A percentile compares a stretch with the other conserved stretches of the same genome.
Conservation (phyloP, 2,113 vertebrate genomes). For the Corythornis cristatus region DNA sequence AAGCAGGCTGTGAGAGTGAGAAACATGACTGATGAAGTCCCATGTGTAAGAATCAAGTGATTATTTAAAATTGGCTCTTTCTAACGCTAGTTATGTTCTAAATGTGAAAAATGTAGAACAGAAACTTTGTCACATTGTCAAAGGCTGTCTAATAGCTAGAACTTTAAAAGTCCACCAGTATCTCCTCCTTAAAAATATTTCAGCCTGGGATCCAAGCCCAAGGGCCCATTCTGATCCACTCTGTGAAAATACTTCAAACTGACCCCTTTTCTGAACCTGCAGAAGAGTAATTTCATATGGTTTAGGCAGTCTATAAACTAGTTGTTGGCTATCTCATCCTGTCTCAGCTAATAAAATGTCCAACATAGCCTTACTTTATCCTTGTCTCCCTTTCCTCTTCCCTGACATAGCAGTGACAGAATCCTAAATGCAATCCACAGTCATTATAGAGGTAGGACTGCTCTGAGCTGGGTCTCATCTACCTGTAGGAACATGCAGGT, state of each 20-base stretch:
- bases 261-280: not conserved
- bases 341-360: not conserved
- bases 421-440: not conserved
- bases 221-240: not conserved
- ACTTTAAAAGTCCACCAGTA: not conserved
- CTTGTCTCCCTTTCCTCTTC: not conserved
- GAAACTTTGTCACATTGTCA: not conserved
- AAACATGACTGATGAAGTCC: not conserved
- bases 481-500: not conserved
- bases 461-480: not conserved
- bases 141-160: not conserved
- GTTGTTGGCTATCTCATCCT: not conserved
- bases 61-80: not conserved
- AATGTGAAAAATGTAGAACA: slow-evolving; percentile 14
- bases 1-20: not conserved
- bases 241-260: not conserved
- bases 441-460: not conserved
- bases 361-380: not conserved
- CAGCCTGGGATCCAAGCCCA: not conserved
- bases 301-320: not conserved
- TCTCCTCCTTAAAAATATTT: slow-evolving; percentile 2
- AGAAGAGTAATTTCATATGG: not conserved
- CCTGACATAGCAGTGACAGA: not conserved
- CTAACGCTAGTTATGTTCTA: not conserved
- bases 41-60: not conserved